Evolutionary conservation across 2,797 vertebrate genomes (phyloP).

Genomic region (Neostethus bicornis): DNA sequence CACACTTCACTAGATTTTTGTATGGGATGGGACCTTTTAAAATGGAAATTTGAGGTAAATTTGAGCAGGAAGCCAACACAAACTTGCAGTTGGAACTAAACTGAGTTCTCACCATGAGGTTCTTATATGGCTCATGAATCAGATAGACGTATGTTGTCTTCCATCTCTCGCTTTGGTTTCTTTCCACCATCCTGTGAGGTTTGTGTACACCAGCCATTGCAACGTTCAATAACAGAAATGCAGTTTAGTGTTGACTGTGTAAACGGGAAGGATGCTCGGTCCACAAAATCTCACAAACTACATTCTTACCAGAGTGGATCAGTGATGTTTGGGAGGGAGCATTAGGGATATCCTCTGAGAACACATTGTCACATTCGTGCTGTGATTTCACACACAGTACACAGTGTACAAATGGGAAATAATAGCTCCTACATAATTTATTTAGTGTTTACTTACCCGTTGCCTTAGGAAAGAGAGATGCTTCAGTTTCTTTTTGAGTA

Average conservation of each 20-base stretch:
- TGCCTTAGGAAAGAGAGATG: constrained; percentile 1
- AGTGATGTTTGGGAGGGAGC: constrained; percentile 18
- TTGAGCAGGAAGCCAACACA: not conserved
- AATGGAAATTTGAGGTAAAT: not conserved
- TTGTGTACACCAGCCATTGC: constrained; percentile 4
- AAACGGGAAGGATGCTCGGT: constrained; percentile 40
- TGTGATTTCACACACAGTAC: constrained; percentile 24
- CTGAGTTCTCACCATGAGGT: not conserved
- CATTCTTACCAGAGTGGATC: constrained; percentile 29
- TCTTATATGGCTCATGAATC: not conserved
- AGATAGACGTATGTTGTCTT: constrained; percentile 6
- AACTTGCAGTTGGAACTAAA: not conserved
- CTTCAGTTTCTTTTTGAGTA: constrained; percentile 1
- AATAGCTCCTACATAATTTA: constrained; percentile 21
- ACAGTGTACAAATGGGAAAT: constrained; percentile 13
- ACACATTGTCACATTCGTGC: constrained; percentile 41
- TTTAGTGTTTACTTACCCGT: not conserved
- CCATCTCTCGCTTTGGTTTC: not conserved
- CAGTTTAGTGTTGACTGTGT: constrained; percentile 36
- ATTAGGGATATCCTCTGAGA: constrained; percentile 34
- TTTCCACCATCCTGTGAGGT: constrained; percentile 5
- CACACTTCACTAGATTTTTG: too few species aligned
- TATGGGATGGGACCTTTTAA: too few species aligned
- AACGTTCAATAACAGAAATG: constrained; percentile 40
- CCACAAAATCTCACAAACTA: constrained; percentile 25